Conservation (phyloP, 2,888 invertebrate species). For the Carpatolechia fugitivella region DNA sequence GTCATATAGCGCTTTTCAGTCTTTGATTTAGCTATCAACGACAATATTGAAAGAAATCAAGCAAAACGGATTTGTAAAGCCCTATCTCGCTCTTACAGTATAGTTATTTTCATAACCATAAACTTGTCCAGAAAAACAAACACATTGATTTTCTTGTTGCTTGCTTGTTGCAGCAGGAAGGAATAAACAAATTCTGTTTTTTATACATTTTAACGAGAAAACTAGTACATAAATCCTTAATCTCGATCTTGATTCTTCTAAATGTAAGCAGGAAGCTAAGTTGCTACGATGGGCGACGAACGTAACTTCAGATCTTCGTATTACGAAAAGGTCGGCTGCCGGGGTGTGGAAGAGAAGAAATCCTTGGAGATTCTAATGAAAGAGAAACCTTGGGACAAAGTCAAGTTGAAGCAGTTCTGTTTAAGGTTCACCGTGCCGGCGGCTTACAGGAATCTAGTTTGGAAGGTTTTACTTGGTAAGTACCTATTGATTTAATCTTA, state of each 20-base stretch:
- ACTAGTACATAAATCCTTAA: neutral
- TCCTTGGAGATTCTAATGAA: conserved; percentile 93
- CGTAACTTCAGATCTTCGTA: conserved; percentile 90
- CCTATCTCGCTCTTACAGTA: neutral
- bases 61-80: neutral
- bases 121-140: neutral
- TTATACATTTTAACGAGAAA: neutral
- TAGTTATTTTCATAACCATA: neutral
- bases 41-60: neutral
- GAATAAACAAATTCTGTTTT: neutral
- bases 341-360: conserved; percentile 94
- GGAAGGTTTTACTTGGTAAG: conserved; percentile 91
- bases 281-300: conserved; percentile 80
- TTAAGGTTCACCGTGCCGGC: conserved; percentile 90
- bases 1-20: neutral
- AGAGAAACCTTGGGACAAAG: conserved; percentile 88
- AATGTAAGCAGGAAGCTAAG: too few species aligned
- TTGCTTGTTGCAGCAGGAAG: too few species aligned
- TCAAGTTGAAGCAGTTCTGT: conserved; percentile 91
- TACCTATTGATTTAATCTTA: too few species aligned
- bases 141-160: too few species aligned
- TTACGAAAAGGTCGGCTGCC: conserved; percentile 93
- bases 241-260: neutral
- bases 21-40: neutral
- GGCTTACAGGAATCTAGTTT: conserved; percentile 87